Evolutionary conservation across 2,797 vertebrate species (phyloP), one percentile per base, ranked within the genome.

Genomic region (Protonibea diacanthus): DNA sequence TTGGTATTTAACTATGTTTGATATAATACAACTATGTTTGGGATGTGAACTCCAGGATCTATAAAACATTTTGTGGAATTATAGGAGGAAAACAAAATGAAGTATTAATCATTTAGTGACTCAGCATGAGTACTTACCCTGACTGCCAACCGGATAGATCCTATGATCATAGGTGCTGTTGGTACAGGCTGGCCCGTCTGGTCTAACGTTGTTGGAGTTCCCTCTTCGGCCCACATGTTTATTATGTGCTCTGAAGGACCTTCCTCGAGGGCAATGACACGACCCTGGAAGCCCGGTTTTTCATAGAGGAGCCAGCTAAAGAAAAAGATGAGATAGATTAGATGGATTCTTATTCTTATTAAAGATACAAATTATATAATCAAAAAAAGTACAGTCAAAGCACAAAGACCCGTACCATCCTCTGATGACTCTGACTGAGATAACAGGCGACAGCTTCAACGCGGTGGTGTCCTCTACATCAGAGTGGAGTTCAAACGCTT

Each of bases 291-390:
- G 86, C 97, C 95, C 48, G 97, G 97, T 77, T 97, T 97, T 78
- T 99, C 97, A 91, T 97, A 99, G 23, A 99, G 94, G 85, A 99
- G 95, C 98, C 98, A 99, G 89, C 98, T 99, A 82, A 69, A 78
- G 53, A 78, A 17, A 70, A 23, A 60, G 42, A 71, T 38, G 2
- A 2, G 33, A 33, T 33, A 33, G 7, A 33, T 33, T 7, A n/a
- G n/a, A n/a, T n/a, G n/a, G n/a, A 38, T 9, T 38, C 7, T 38
- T 2, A 38, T 38, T 38, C 1, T 38, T 2, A 38, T 38, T 38
- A 38, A 38, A 9, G 8, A 38, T 9, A 38, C 33, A 64, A 67
- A 60, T 20, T 15, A 66, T 2, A 25, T 29, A 10, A 64, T 49
- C 3, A 44, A 17, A 29, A 33, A 38, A 38, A 33, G 6, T 5